Base-by-base conservation (phyloP, 2,797 vertebrate species). In the Odontamblyopus rebecca region DNA sequence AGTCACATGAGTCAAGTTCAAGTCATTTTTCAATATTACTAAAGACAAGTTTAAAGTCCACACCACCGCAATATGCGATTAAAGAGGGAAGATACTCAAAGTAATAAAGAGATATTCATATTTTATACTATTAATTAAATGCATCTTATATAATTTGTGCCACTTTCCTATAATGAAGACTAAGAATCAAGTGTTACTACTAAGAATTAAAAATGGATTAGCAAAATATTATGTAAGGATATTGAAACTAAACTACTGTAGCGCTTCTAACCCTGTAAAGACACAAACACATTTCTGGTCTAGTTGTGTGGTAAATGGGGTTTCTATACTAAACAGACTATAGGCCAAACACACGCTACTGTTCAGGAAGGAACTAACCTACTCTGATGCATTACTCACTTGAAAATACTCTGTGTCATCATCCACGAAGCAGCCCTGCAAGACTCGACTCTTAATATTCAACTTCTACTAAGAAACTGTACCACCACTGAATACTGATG, bases 351-450 rank as follows among this genome's bases (percentile, higher is more conserved):
- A 63, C 61, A 63, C 2, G 15, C 35, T 23, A 63, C 19, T 6
- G 32, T n/a, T 35, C 61, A 63, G 53, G 70, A 80, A 78, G 79
- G 69, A 23, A 75, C 66, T 68, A 44, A 26, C 71, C 70, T 75
- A 67, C 29, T 74, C 61, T 4, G 62, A 78, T 86, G 18, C n/a
- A 26, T 89, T 91, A 94, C 92, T 94, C 91, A 94, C 93, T 90
- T 93, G 91, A 77, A 93, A 93, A 91, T 90, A 91, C 78, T 89
- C 89, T 79, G 87, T 90, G 86, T 93, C 90, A 90, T 69, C 87
- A 72, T 92, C 92, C 90, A 78, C 78, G 87, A 86, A 79, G 88
- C 82, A 85, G 59, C 77, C 86, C 91, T 92, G 91, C 86, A 92
- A 93, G 75, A 92, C 89, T 90, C 73, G 91, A 74, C 91, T 84